These are phyloP conservation scores for Cyrtonyx montezumae DNA, from an alignment of 2,113 vertebrate species.

Conservation along the genomic window DNA sequence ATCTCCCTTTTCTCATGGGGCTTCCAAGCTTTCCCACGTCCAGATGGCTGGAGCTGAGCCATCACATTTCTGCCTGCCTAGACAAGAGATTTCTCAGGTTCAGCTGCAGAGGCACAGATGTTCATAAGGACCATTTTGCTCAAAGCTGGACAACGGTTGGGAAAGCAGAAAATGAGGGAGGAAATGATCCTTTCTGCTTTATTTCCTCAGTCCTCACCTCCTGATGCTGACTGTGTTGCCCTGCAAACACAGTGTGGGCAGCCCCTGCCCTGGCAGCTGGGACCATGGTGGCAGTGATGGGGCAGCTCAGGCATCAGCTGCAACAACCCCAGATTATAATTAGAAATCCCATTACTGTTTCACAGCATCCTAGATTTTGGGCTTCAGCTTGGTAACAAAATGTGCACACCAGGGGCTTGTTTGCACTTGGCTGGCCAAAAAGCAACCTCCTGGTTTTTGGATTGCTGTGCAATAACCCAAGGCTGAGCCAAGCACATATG, in stretches of 20 bases:
- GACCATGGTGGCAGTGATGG: neutral
- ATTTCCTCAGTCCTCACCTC: neutral
- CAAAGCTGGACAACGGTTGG: neutral
- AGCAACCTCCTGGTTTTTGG: neutral
- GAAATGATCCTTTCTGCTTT: neutral
- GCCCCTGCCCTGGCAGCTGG: neutral
- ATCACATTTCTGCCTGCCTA: neutral
- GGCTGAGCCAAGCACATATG: neutral
- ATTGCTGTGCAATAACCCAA: neutral
- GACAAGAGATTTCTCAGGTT: neutral
- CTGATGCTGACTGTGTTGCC: neutral
- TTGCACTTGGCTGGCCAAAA: neutral
- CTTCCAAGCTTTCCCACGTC: neutral
- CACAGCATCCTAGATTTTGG: neutral
- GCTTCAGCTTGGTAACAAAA: neutral
- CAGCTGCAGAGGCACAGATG: neutral
- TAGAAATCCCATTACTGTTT: no score
- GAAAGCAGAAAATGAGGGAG: neutral
- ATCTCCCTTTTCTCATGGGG: neutral
- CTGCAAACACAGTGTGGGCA: neutral
- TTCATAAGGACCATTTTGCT: neutral
- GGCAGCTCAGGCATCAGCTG: neutral
- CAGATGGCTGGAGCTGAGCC: conserved; percentile 15
- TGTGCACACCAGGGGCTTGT: neutral
- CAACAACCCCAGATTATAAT: no score